These are phyloP conservation scores for Tenebrio molitor DNA, from an alignment of 1,140 invertebrate genomes.

Conservation along the genomic window DNA sequence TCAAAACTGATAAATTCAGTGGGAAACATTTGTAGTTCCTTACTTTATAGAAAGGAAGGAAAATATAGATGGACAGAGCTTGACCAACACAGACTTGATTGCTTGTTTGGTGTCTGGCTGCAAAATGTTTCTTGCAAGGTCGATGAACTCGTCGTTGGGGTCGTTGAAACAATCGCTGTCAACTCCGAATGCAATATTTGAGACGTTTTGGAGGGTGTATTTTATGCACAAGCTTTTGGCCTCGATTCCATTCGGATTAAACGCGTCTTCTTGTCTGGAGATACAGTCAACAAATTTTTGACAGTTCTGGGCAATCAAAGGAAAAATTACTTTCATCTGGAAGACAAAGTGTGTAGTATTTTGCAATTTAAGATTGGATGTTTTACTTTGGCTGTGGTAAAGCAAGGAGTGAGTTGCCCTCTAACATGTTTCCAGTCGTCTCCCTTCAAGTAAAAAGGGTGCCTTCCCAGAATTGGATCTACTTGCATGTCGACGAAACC, in stretches of 20 bases:
- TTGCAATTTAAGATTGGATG: background rate
- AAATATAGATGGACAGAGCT: background rate
- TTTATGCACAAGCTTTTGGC: conserved; percentile 33
- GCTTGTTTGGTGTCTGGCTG: background rate
- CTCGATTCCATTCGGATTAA: conserved; percentile 4
- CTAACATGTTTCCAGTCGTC: conserved; percentile 70
- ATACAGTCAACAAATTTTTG: conserved; percentile 49
- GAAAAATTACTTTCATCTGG: conserved; percentile 65
- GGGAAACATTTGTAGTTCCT: background rate
- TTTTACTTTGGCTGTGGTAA: conserved; percentile 66
- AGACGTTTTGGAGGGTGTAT: conserved; percentile 48
- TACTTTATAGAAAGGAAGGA: background rate
- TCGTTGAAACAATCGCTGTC: conserved; percentile 46
- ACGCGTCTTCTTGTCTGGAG: conserved; percentile 20
- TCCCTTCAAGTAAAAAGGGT: conserved; percentile 67
- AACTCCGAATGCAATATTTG: conserved; percentile 48
- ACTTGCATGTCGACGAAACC: conserved; percentile 55
- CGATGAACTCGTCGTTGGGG: conserved; percentile 28
- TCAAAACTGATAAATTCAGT: background rate
- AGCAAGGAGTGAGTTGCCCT: conserved; percentile 68
- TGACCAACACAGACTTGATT: background rate
- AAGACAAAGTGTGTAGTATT: conserved; percentile 34
- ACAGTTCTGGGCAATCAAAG: conserved; percentile 51
- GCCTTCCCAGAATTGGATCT: conserved; percentile 47
- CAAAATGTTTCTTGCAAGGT: conserved; percentile 14